Evolutionary conservation across 2,113 vertebrate species (phyloP), one percentile per base, ranked within the genome.

Genomic region (Rallus limicola): DNA sequence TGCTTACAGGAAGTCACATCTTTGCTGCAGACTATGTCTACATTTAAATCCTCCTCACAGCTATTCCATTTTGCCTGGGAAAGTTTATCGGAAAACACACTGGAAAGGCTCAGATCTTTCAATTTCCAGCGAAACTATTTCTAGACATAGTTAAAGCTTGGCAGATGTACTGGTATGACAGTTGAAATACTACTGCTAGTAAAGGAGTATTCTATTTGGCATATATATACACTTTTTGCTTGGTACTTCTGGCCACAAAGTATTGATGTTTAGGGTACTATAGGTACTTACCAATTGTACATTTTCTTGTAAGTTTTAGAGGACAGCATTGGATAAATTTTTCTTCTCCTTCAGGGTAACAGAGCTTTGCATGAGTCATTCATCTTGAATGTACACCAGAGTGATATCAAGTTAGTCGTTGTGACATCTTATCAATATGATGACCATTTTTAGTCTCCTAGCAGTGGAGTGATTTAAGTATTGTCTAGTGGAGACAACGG

Each of bases 1-100:
- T 94, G 29, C 80, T 86, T 78, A 92, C 65, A 72, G 65, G 80
- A 96, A 95, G 38, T 63, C 5, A 2, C 14, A 17, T 78, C 78
- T 56, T 56, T 56, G 11, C 31, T 72, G 34, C 79, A 78, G 34
- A 79, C 56, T 71, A 28, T 70, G 28, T 86, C 38, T 90, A 60
- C 80, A 34, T 56, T 88, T 75, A 94, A 85, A 88, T 81, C 72
- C 38, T 90, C 56, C 46, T 78, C 85, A 84, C 88, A 93, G 21
- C 64, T 96, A 82, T 95, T 90, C 80, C 65, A 75, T 88, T 94
- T 94, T 93, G 29, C 71, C 64, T 83, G 69, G 60, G 72, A 94
- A 94, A 76, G 55, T 88, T 92, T 88, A 90, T 93, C 71, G 77
- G 88, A 83, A 93, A 90, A 62, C 28, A 13, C 24, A 12, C 58